Conservation (phyloP, 2,113 vertebrate genomes). For the Scopus umbretta region DNA sequence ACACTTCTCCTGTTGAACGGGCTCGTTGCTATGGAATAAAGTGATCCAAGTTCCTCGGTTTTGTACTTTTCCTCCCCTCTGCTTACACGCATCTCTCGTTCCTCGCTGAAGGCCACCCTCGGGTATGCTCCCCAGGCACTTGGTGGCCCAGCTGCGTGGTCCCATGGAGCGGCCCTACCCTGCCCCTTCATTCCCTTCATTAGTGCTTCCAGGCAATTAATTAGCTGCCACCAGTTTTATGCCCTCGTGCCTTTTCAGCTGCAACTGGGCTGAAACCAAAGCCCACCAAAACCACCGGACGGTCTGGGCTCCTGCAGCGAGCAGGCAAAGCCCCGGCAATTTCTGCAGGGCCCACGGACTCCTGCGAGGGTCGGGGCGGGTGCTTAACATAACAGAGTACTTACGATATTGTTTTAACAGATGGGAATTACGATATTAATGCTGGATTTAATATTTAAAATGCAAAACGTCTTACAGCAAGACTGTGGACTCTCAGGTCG, state of each 20-base stretch:
- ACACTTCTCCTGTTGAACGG: slow-evolving; percentile 28
- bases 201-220: background rate
- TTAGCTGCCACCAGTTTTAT: background rate
- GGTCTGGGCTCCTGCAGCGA: background rate
- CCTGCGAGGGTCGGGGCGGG: rapidly evolving
- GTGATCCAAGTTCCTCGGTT: background rate
- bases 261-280: background rate
- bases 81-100: background rate
- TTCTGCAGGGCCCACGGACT: rapidly evolving
- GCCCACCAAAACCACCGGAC: background rate
- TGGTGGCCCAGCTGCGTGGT: rapidly evolving
- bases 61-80: background rate
- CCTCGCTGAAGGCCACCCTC: background rate
- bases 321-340: background rate
- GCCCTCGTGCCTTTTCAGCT: background rate
- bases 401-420: rapidly evolving
- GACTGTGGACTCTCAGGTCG: rapidly evolving
- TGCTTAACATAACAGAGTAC: no score
- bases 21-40: slow-evolving; percentile 61
- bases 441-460: background rate
- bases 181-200: background rate
- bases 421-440: background rate
- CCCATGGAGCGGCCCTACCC: no score
- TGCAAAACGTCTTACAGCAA: rapidly evolving
- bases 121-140: background rate